Conservation (phyloP, 2,888 invertebrate genomes). For the Linyphia triangularis region DNA sequence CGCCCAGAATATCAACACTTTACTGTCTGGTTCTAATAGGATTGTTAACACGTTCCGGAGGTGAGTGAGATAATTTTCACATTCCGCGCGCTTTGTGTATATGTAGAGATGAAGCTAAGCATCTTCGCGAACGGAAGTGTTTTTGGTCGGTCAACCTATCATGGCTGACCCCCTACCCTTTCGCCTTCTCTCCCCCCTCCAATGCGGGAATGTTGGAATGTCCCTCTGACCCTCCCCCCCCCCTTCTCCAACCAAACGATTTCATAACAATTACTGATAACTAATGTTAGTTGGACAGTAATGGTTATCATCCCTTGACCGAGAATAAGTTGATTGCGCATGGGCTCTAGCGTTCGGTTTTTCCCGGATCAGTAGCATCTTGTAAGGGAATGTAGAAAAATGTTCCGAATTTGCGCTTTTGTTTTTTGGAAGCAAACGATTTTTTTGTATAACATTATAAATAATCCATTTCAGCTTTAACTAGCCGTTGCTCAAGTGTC, state of each 20-base stretch:
- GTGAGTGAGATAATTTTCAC: constrained; percentile 69
- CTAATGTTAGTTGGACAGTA: constrained; percentile 62
- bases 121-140: constrained; percentile 71
- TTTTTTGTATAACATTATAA: not conserved
- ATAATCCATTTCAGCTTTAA: not conserved
- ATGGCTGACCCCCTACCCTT: constrained; percentile 70
- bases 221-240: constrained; percentile 36
- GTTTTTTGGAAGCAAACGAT: not conserved
- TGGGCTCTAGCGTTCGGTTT: constrained; percentile 63
- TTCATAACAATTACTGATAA: constrained; percentile 42
- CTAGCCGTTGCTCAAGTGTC: not conserved
- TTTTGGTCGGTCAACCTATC: constrained; percentile 74
- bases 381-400: constrained; percentile 20
- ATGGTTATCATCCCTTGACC: constrained; percentile 56
- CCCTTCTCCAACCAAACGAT: no score
- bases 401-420: constrained; percentile 7
- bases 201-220: constrained; percentile 40
- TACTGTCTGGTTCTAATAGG: constrained; percentile 84
- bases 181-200: constrained; percentile 34
- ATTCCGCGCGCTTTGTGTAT: constrained; percentile 30
- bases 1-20: constrained; percentile 88
- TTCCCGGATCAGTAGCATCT: constrained; percentile 36
- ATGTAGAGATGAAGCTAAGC: constrained; percentile 40
- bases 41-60: constrained; percentile 78
- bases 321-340: constrained; percentile 64